Percentiles rank a stretch among this genome's conserved stretches.
Conservation (phyloP, 2,113 vertebrate genomes). For the Ibidorhyncha struthersii region DNA sequence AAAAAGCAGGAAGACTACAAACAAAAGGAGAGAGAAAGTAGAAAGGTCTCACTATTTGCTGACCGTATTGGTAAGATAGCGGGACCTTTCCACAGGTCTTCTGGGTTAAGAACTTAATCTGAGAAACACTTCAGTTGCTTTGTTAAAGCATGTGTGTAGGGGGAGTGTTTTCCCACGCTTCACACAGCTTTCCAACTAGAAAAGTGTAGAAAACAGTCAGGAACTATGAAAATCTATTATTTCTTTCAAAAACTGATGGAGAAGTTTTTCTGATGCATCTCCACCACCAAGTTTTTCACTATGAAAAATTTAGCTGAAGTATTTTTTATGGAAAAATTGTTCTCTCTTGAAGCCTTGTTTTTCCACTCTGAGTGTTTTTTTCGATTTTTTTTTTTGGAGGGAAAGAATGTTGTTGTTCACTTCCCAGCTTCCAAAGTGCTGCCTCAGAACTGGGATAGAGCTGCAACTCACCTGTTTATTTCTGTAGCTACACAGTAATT, state of each 20-base stretch:
- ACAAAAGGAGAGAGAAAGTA: not conserved
- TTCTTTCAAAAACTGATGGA: not conserved
- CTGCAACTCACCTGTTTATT: not conserved
- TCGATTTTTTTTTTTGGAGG: not conserved
- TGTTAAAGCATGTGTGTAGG: not conserved
- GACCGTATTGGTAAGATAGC: not conserved
- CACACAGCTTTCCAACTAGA: not conserved
- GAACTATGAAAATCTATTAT: not conserved
- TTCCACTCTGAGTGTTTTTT: not conserved
- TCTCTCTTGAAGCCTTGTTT: not conserved
- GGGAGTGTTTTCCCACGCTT: not conserved
- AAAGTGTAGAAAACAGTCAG: not conserved
- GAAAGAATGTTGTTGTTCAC: not conserved
- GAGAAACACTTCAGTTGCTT: not conserved
- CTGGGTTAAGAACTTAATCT: not conserved
- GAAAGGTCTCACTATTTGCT: not conserved
- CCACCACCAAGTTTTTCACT: not conserved
- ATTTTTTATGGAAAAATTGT: not conserved
- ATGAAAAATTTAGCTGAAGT: not conserved
- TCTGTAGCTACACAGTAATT: not conserved
- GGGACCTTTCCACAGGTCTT: not conserved
- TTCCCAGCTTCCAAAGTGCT: not conserved
- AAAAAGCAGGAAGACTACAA: not conserved
- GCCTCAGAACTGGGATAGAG: not conserved
- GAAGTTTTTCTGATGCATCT: not conserved